These are phyloP conservation scores for Xestia rhomboidea DNA, from an alignment of 2,888 invertebrate species.

Conservation along the genomic window DNA sequence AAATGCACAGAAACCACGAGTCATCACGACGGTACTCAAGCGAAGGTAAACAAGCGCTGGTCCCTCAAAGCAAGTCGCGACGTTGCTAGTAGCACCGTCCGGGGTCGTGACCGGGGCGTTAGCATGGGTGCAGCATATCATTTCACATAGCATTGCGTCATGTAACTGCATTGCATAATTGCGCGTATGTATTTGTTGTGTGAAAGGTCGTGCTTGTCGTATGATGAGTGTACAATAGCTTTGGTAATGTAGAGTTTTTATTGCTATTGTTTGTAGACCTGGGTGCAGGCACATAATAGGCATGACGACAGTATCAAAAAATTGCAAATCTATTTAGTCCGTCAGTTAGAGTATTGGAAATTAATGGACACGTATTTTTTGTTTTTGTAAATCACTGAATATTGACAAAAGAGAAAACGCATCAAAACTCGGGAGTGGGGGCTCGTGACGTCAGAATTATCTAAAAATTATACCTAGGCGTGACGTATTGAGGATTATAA, in stretches of 20 bases:
- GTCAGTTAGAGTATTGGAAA: no score
- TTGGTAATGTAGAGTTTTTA: background rate
- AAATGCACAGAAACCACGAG: background rate
- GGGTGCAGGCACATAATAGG: background rate
- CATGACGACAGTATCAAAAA: no score
- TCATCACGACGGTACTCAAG: background rate
- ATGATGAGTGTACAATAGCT: conserved; percentile 5
- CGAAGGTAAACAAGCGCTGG: no score
- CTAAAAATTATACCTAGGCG: no score
- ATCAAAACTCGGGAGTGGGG: no score
- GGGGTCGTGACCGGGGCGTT: conserved; percentile 1
- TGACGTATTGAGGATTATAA: no score
- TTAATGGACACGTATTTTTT: no score
- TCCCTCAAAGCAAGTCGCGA: background rate
- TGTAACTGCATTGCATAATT: conserved; percentile 41
- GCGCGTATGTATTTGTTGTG: conserved; percentile 27
- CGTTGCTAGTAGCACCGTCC: background rate
- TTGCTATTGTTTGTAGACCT: background rate
- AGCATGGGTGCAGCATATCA: conserved; percentile 43
- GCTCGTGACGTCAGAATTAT: no score
- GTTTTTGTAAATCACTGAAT: no score
- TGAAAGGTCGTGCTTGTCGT: conserved; percentile 28
- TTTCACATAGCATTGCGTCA: conserved; percentile 44
- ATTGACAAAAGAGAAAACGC: no score
- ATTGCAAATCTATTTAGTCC: no score